A percentile compares a stretch with the other conserved stretches of the same genome.
phyloP scores from a whole-genome alignment of 2,113 vertebrate species.

The Choloepus hoffmanni region DNA sequence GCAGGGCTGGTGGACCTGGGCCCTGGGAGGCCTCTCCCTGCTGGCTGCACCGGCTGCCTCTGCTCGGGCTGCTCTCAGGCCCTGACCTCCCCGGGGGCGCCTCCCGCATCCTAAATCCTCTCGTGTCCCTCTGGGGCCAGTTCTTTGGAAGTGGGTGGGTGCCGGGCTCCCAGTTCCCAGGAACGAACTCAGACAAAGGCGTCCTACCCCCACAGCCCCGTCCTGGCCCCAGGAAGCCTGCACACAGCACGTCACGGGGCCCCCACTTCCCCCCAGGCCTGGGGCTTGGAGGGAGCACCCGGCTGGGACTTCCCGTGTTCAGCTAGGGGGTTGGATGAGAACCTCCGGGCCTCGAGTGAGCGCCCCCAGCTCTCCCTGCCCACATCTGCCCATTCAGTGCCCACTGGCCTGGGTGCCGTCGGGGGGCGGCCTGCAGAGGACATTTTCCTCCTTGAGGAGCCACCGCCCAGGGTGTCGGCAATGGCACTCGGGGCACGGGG shows the following conservation, averaged over 20 bases:
- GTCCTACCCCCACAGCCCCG: not conserved
- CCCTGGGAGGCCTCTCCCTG: not conserved
- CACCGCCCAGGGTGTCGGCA: accelerated
- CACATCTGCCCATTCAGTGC: not conserved
- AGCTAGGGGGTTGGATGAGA: too few species aligned
- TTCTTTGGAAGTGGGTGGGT: slow-evolving; percentile 56
- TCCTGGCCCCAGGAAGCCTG: not conserved
- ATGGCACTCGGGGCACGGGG: accelerated
- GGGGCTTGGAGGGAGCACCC: not conserved
- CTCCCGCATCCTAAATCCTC: not conserved
- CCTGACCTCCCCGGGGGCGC: not conserved
- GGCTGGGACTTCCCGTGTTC: not conserved
- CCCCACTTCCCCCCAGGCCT: not conserved
- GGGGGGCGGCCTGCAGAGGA: not conserved
- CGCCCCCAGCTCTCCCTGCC: not conserved
- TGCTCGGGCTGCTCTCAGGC: not conserved
- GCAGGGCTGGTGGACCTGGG: not conserved
- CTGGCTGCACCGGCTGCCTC: not conserved
- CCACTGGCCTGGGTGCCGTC: too few species aligned
- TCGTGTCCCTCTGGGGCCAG: not conserved
- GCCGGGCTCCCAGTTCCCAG: not conserved
- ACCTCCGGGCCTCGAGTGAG: not conserved
- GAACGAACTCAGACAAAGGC: slow-evolving; percentile 21
- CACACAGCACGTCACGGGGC: accelerated
- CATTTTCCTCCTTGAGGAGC: not conserved